Percentiles rank a stretch among this genome's conserved stretches.
phyloP scores from a whole-genome alignment of 2,888 invertebrate species.

The Scrobipalpa atriplicella region DNA sequence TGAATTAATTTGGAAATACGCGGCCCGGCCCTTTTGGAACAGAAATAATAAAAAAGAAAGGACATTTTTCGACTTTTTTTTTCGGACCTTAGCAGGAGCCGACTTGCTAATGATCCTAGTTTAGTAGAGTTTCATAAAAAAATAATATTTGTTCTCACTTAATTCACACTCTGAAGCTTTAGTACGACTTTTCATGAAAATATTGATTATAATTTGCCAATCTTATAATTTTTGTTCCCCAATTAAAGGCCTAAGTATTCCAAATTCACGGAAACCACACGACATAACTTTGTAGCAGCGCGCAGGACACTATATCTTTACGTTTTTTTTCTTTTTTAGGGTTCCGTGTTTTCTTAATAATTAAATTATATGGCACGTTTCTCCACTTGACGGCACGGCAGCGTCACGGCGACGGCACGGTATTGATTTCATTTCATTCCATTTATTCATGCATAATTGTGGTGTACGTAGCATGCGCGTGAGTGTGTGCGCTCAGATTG shows the following conservation, averaged over 20 bases:
- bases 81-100: neutral
- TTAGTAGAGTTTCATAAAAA: constrained; percentile 6
- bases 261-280: constrained; percentile 32
- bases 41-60: constrained; percentile 24
- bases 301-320: constrained; percentile 28
- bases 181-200: no score
- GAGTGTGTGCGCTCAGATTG: no score
- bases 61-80: constrained; percentile 19
- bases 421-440: no score
- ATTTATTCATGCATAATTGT: no score
- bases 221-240: constrained; percentile 1
- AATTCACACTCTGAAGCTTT: neutral
- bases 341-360: no score
- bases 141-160: no score
- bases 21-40: constrained; percentile 43
- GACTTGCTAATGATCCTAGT: neutral
- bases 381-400: no score
- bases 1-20: constrained; percentile 70
- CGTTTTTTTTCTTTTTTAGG: constrained; percentile 47
- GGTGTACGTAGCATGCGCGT: no score
- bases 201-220: neutral
- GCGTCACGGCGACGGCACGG: no score
- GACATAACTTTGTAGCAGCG: constrained; percentile 50
- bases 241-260: constrained; percentile 21
- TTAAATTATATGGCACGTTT: no score